These are phyloP conservation scores for Matsumurasca onukii DNA, from an alignment of 1,140 invertebrate species.

Conservation along the genomic window DNA sequence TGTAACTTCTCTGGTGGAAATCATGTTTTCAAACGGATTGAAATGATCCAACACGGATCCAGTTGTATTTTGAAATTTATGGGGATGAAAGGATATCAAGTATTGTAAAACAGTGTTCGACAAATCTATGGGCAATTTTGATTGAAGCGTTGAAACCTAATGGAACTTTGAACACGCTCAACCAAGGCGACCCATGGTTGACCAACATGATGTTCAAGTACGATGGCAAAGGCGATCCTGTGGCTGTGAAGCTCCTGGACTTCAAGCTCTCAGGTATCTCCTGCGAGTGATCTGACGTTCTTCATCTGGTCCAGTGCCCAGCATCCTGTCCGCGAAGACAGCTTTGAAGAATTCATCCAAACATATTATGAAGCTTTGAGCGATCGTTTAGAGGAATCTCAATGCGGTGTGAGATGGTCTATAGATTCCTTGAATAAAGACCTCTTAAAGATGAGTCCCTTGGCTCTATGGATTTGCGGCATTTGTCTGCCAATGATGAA, in stretches of 20 bases:
- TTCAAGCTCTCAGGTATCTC: constrained; percentile 15
- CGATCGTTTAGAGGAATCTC: not conserved
- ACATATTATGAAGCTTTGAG: constrained; percentile 22
- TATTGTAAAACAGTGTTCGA: not conserved
- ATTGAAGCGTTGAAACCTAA: constrained; percentile 6
- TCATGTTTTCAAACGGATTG: constrained; percentile 7
- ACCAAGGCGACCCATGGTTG: constrained; percentile 41
- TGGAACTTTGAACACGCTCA: constrained; percentile 52
- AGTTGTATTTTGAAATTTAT: not conserved
- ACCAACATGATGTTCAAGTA: constrained; percentile 38
- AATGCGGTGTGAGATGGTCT: not conserved
- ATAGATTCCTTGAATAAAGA: not conserved
- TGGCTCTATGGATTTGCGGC: not conserved
- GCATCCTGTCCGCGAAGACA: constrained; percentile 1
- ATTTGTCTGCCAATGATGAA: not conserved
- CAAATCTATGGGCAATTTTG: not conserved
- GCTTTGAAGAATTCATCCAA: not conserved
- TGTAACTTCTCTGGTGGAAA: not conserved
- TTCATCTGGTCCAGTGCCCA: constrained; percentile 11
- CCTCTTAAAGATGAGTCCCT: not conserved
- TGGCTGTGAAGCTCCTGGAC: constrained; percentile 28
- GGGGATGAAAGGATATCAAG: not conserved
- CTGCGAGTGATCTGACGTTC: constrained; percentile 6
- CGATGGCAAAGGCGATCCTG: not conserved
- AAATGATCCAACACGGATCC: not conserved